Conservation (phyloP, 2,888 invertebrate genomes). For the Miltochrista miniata region DNA sequence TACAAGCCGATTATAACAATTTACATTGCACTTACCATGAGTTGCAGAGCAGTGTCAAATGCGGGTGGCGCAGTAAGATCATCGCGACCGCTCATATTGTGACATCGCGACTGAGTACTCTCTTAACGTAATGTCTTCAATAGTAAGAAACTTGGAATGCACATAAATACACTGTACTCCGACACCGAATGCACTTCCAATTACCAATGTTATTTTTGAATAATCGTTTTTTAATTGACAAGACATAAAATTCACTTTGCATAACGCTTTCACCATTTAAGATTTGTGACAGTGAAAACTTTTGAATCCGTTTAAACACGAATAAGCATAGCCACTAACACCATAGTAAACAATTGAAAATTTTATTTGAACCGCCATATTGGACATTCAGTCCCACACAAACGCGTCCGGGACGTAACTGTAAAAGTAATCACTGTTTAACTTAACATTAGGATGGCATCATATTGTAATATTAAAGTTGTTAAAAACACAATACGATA, state of each 20-base stretch:
- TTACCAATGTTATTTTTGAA: constrained; percentile 21
- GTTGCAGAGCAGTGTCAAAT: constrained; percentile 65
- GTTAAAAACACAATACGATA: constrained; percentile 13
- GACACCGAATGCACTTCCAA: constrained; percentile 29
- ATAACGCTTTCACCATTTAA: constrained; percentile 13
- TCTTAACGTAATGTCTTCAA: constrained; percentile 32
- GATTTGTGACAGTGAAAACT: constrained; percentile 7
- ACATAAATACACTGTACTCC: constrained; percentile 30
- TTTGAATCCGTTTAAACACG: constrained; percentile 1
- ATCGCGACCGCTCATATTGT: constrained; percentile 74
- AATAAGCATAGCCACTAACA: constrained; percentile 19
- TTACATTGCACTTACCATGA: constrained; percentile 60
- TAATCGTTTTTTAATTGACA: constrained; percentile 18
- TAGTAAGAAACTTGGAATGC: constrained; percentile 36
- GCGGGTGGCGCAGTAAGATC: constrained; percentile 58
- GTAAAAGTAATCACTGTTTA: constrained; percentile 26
- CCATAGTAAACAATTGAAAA: constrained; percentile 51
- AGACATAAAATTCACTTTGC: constrained; percentile 30
- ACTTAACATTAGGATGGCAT: constrained; percentile 16
- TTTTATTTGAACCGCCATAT: constrained; percentile 61
- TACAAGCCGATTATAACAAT: too few relatives aligned
- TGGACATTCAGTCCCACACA: constrained; percentile 42
- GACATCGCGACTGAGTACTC: constrained; percentile 60
- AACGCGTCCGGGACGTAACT: constrained; percentile 27
- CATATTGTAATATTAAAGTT: constrained; percentile 13